Conservation (phyloP, 2,113 vertebrate genomes). For the Brevimyrus niger region DNA sequence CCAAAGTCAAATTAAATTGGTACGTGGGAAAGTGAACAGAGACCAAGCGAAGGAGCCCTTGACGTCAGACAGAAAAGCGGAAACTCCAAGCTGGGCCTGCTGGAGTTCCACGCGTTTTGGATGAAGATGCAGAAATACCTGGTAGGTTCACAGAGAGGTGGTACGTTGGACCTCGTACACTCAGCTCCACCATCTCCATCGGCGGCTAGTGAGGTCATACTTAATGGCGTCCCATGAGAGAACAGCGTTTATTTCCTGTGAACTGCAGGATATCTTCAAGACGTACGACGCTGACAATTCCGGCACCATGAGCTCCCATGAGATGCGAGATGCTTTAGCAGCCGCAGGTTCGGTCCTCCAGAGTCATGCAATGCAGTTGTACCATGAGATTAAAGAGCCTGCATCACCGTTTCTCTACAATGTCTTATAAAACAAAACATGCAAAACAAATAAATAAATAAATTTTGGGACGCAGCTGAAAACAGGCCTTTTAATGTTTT, state of each 20-base stretch:
- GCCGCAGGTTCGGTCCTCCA: conserved; percentile 43
- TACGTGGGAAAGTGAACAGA: not conserved
- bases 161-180: not conserved
- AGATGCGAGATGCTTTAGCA: conserved; percentile 46
- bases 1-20: not conserved
- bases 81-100: conserved; percentile 43
- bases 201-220: not conserved
- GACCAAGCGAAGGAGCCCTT: conserved; percentile 19
- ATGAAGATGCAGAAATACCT: conserved; percentile 48
- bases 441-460: not conserved
- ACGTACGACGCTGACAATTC: conserved; percentile 40
- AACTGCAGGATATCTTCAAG: conserved; percentile 48
- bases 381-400: not conserved
- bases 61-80: conserved; percentile 44
- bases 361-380: not conserved
- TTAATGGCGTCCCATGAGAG: not conserved
- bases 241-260: conserved; percentile 17
- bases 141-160: conserved; percentile 31
- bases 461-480: not conserved
- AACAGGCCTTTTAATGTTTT: no score
- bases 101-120: conserved; percentile 55
- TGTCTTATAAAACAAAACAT: not conserved
- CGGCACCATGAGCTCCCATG: conserved; percentile 54
- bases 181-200: not conserved
- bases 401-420: not conserved